These are phyloP conservation scores for Apus apus DNA, from an alignment of 2,113 vertebrate species.

Conservation along the genomic window DNA sequence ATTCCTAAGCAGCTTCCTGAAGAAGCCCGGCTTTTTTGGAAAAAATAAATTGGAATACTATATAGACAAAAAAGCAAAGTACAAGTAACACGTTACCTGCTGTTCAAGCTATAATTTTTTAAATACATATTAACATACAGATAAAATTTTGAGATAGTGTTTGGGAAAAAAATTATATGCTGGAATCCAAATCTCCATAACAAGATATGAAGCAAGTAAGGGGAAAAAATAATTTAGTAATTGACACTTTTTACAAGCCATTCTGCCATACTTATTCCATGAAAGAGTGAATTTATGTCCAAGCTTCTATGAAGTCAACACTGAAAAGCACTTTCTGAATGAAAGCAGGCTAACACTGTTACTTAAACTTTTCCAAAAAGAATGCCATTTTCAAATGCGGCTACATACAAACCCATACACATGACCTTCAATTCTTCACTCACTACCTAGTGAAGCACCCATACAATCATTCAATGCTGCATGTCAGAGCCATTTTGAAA, in stretches of 20 bases:
- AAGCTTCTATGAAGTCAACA: neutral
- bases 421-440: neutral
- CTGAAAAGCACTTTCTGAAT: neutral
- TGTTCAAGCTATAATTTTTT: neutral
- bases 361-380: neutral
- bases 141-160: neutral
- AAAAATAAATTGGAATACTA: fast-evolving
- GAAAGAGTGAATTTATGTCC: neutral
- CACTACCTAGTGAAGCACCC: neutral
- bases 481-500: neutral
- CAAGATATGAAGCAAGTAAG: neutral
- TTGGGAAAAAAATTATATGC: neutral
- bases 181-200: neutral
- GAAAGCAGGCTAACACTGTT: neutral
- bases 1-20: neutral
- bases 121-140: neutral
- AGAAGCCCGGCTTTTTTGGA: neutral
- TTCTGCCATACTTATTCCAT: neutral
- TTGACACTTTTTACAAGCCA: neutral
- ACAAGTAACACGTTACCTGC: neutral
- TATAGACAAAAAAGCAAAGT: neutral
- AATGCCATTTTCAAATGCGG: neutral
- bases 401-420: neutral
- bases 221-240: neutral
- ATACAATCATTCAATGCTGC: neutral